These are phyloP conservation scores for Gila orcuttii DNA, from an alignment of 2,113 vertebrate species.

Conservation along the genomic window DNA sequence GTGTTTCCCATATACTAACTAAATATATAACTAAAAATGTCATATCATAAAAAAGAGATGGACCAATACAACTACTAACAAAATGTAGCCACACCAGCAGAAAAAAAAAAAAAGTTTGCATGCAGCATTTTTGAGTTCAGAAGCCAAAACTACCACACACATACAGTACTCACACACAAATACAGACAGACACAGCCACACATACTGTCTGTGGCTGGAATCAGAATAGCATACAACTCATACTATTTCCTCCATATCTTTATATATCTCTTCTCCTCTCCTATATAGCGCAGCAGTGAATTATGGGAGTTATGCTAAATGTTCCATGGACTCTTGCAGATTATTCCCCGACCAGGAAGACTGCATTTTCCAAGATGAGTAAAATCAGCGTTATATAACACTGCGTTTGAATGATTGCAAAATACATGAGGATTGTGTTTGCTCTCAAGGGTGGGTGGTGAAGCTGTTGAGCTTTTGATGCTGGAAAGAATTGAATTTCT, in stretches of 20 bases:
- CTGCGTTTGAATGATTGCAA: conserved; percentile 12
- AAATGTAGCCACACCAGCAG: neutral
- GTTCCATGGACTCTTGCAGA: neutral
- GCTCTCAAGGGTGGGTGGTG: conserved; percentile 6
- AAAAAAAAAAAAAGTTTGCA: conserved; percentile 15
- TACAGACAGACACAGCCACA: conserved; percentile 5
- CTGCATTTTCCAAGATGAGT: conserved; percentile 3
- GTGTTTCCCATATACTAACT: neutral
- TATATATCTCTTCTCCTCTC: neutral
- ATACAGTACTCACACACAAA: conserved; percentile 8
- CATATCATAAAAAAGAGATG: neutral
- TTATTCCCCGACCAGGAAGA: conserved; percentile 2
- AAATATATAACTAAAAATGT: neutral
- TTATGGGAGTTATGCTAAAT: neutral
- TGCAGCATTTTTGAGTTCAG: conserved; percentile 11
- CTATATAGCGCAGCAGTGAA: neutral
- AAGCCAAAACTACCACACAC: conserved; percentile 7
- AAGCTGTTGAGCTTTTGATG: neutral
- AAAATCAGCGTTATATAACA: neutral
- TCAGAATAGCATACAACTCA: neutral
- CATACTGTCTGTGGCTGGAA: neutral
- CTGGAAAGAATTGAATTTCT: neutral
- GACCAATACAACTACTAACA: neutral
- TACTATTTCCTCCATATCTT: neutral
- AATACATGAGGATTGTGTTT: conserved; percentile 30